Base-by-base conservation (phyloP, 2,113 vertebrate species). In the Lanius collurio region DNA sequence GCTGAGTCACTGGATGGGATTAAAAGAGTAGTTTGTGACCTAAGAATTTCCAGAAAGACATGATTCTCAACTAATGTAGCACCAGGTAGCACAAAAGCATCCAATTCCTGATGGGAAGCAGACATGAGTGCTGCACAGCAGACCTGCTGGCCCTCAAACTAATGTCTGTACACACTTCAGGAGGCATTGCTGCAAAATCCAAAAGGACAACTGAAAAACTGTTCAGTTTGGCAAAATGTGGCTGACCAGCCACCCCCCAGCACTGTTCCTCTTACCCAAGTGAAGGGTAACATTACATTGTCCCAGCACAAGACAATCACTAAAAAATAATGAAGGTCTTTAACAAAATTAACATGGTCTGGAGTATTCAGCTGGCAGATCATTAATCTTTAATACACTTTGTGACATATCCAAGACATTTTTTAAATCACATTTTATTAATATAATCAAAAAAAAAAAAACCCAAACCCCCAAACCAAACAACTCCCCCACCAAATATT, bases 111-210 rank as follows among this genome's bases (percentile, higher is more conserved):
- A 79, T 8, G 23, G 35, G 37, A 86, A 65, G 37, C 71, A 65
- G 46, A 49, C 1, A 1, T 0, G 16, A 64, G 46, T 21, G 37
- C 31, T 12, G 14, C 0, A 0, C 19, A 26, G 37, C 55, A 52
- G 50, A 55, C 24, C 56, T 55, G 55, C 69, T 56, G 57, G 74
- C 57, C n/a, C 74, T 60, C 15, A 2, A 44, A 60, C 18, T 35
- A 8, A 11, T 2, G 11, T 37, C 47, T 79, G 46, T 10, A 26
- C 11, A 1, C 0, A 7, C 35, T 35, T 78, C 10, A 78, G 47
- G 28, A 55, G 13, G 37, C 24, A 42, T 52, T 79, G 42, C 2
- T 53, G 30, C 46, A 79, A 90, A 86, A 35, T 27, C 50, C 52
- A 73, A 74, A 69, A 88, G 49, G 42, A 46, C 62, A 76, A 35